Conservation (phyloP, 1,140 invertebrate genomes). For the Octopus bimaculoides region DNA sequence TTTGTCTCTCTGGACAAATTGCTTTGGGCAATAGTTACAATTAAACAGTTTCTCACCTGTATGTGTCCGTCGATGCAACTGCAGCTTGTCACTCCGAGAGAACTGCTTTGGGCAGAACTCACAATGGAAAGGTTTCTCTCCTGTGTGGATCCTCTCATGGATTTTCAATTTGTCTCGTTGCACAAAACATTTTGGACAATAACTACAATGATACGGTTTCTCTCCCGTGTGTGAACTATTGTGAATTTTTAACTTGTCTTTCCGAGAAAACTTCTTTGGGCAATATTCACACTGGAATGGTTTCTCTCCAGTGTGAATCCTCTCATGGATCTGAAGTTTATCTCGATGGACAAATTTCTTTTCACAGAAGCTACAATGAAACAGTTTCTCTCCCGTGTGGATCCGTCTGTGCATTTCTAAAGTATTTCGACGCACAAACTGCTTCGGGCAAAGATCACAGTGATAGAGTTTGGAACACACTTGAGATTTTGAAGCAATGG, state of each 20-base stretch:
- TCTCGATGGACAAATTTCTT: constrained; percentile 85
- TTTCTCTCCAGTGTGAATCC: constrained; percentile 61
- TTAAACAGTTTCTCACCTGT: constrained; percentile 68
- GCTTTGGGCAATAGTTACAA: constrained; percentile 78
- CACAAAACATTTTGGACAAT: constrained; percentile 25
- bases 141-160: constrained; percentile 70
- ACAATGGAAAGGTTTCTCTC: constrained; percentile 56
- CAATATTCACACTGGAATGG: constrained; percentile 49
- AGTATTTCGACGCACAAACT: constrained; percentile 79
- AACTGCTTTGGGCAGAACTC: constrained; percentile 78
- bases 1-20: constrained; percentile 59
- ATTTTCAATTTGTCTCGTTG: background rate
- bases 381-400: constrained; percentile 60
- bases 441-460: constrained; percentile 82
- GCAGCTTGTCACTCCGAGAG: constrained; percentile 85
- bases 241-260: constrained; percentile 89
- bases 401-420: constrained; percentile 25
- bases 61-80: constrained; percentile 65
- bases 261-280: constrained; percentile 77
- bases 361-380: constrained; percentile 82
- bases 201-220: constrained; percentile 59
- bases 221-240: constrained; percentile 83
- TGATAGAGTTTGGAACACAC: constrained; percentile 72
- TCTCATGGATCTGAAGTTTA: constrained; percentile 82
- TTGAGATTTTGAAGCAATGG: too few relatives aligned